Conservation (phyloP, 2,888 invertebrate species). For the Cataglyphis altisquamis region DNA sequence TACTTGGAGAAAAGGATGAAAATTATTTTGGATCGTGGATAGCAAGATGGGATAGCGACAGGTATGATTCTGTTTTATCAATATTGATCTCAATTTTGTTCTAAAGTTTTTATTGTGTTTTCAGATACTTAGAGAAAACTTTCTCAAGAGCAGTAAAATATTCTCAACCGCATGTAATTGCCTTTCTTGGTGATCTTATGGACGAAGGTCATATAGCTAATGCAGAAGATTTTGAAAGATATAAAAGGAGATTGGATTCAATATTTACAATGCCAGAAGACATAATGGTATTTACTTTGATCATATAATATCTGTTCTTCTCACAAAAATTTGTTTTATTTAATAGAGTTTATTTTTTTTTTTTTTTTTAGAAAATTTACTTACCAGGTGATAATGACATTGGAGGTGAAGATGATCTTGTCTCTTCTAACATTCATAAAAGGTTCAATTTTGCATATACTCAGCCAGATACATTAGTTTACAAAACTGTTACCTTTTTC, state of each 20-base stretch:
- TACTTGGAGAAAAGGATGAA: constrained; percentile 94
- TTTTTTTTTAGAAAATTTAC: constrained; percentile 90
- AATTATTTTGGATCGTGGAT: constrained; percentile 89
- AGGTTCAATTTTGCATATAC: constrained; percentile 88
- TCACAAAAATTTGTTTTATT: neutral
- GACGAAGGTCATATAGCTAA: constrained; percentile 96
- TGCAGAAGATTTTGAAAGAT: constrained; percentile 90
- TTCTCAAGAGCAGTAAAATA: constrained; percentile 91
- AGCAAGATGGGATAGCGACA: constrained; percentile 95
- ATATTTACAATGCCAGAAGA: constrained; percentile 88
- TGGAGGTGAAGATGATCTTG: constrained; percentile 95
- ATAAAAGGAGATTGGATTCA: constrained; percentile 91
- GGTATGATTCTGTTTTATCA: constrained; percentile 87
- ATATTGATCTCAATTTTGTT: constrained; percentile 55
- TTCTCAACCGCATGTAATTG: constrained; percentile 93
- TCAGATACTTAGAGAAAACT: constrained; percentile 93
- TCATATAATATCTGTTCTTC: neutral
- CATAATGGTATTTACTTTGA: constrained; percentile 80
- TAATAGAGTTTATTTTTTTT: neutral
- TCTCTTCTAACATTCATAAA: constrained; percentile 91
- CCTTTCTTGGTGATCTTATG: constrained; percentile 97
- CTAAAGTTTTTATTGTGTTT: constrained; percentile 76
- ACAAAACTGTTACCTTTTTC: constrained; percentile 90
- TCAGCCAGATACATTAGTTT: constrained; percentile 89
- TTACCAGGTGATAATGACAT: constrained; percentile 99